Base-by-base conservation (phyloP, 1,140 invertebrate genomes). In the Vollenhovia emeryi region DNA sequence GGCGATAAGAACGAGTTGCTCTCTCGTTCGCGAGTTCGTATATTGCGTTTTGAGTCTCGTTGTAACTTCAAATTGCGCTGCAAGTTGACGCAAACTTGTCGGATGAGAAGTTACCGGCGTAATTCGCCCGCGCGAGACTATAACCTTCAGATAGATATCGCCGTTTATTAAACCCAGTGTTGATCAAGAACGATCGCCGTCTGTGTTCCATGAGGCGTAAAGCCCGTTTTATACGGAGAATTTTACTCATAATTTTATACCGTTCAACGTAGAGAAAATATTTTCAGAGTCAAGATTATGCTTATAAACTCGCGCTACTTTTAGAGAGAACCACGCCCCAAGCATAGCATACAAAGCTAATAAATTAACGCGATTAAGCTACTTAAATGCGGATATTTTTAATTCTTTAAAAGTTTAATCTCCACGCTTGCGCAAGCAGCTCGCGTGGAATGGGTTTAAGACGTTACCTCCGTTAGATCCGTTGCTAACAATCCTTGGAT, bases 71-170 rank as follows among this genome's bases (percentile, higher is more conserved):
- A 73, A 82, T 82, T 82, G 69, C 50, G 18, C 45, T 24, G 24
- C 50, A 30, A 43, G 33, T 59, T 82, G 50, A 73, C 24, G 50
- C 50, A 57, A 71, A 71, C 64, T 80, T 55, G 36, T 71, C 64
- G 50, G 64, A 80, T 80, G 71, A 80, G 78, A 82, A 82, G 50
- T 73, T 82, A 82, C 55, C 36, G 50, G 43, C 24, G 66, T 57
- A 73, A 82, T 82, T 82, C n/a, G 50, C 33, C 15, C n/a, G 66
- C 57, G 71, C 24, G 21, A 36, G 40, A n/a, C 13, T 73, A 73
- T 73, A 82, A 73, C 50, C 36, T 73, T 8, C n/a, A 57, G 36
- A 73, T 71, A 71, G 66, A 82, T 71, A 82, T 57, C 21, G 36
- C 45, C 50, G 78, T 82, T 73, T 82, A 71, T 82, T 71, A 82